These are phyloP conservation scores for Zeugodacus cucurbitae DNA, from an alignment of 1,140 invertebrate species.

Conservation along the genomic window DNA sequence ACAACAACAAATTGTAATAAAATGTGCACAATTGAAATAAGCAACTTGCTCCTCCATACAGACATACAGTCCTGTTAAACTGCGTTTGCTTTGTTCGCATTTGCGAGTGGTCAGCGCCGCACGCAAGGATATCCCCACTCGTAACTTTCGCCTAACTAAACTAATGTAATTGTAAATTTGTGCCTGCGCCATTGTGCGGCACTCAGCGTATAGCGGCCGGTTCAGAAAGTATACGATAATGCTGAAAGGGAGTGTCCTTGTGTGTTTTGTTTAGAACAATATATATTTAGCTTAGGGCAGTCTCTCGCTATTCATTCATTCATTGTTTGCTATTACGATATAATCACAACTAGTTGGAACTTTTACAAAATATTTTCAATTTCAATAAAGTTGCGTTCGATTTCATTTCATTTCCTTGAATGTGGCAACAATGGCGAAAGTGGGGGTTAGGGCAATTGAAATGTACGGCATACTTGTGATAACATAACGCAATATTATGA, in stretches of 20 bases:
- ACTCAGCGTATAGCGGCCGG: not conserved
- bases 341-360: not conserved
- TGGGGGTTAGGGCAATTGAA: not conserved
- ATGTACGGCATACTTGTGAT: not conserved
- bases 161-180: not conserved
- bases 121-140: not conserved
- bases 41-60: too few relatives aligned
- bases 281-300: not conserved
- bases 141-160: not conserved
- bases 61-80: too few relatives aligned
- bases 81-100: too few relatives aligned
- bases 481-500: too few relatives aligned
- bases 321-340: not conserved
- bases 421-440: not conserved
- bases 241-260: not conserved
- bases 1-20: not conserved
- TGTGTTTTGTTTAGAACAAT: not conserved
- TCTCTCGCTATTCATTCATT: not conserved
- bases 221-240: not conserved
- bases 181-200: not conserved
- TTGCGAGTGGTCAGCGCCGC: not conserved
- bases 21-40: not conserved
- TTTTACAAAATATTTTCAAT: constrained; percentile 3
- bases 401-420: not conserved
- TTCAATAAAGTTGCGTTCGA: not conserved